These are phyloP conservation scores for Cichladusa arquata DNA, from an alignment of 2,113 vertebrate genomes.

Conservation along the genomic window DNA sequence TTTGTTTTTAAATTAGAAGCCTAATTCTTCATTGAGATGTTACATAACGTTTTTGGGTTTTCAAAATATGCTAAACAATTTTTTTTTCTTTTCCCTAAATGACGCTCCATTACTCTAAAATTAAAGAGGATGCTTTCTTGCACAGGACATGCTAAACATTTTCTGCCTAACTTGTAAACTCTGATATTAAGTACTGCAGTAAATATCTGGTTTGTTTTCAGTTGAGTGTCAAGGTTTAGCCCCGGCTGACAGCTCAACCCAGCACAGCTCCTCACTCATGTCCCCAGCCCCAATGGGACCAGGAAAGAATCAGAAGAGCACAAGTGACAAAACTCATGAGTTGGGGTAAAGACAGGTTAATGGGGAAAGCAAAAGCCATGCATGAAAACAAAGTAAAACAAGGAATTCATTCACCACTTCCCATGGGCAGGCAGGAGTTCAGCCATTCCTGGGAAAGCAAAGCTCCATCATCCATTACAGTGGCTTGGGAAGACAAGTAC, in stretches of 20 bases:
- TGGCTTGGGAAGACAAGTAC: not conserved
- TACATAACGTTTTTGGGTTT: not conserved
- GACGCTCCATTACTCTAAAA: not conserved
- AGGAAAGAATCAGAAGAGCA: not conserved
- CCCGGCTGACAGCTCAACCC: not conserved
- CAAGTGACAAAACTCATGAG: not conserved
- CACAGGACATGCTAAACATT: not conserved
- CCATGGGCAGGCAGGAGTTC: fast-evolving
- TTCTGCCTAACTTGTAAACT: not conserved
- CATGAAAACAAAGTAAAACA: not conserved
- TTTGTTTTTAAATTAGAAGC: not conserved
- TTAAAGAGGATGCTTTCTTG: not conserved
- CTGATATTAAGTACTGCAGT: not conserved
- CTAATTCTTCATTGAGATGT: not conserved
- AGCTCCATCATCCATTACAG: too few species aligned
- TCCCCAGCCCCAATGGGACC: too few species aligned
- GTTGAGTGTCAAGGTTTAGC: not conserved
- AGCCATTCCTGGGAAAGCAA: not conserved
- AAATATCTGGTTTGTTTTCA: not conserved
- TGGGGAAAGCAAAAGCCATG: not conserved
- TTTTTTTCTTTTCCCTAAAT: not conserved
- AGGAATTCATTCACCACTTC: not conserved
- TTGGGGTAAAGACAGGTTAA: fast-evolving
- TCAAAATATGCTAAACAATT: not conserved
- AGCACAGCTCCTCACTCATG: fast-evolving